Evolutionary conservation across 37 sponge, comb jelly and placozoan genomes (phyloP), one percentile per base, ranked within the genome.

Genomic region (Crambe crambe): DNA sequence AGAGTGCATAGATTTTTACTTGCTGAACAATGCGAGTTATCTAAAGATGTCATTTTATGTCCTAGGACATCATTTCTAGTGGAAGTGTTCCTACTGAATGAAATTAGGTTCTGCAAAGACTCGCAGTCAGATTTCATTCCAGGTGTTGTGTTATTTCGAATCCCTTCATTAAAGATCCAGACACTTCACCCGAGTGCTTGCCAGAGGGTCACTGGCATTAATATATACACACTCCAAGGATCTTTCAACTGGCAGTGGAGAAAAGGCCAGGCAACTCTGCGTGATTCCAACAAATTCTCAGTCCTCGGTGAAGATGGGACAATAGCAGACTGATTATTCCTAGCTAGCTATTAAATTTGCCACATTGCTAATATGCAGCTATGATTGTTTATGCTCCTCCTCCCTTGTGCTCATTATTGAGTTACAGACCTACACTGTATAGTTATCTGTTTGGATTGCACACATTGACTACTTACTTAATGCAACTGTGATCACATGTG

Each of bases 181-280:
- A 43, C 70, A 2, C 56, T 44, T 75, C 23, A 59, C 25, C 68
- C 56, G 22, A 72, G 66, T 42, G 65, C 31, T 70, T 30, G 60
- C 42, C 20, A 82, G 44, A 36, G 69, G 20, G 42, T 41, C 64
- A 25, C 30, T 71, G 32, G 36, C 25, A 26, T 34, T 79, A 31
- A 68, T 37, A 18, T 86, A 80, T 43, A 78, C 86, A 36, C 62
- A 20, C 37, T 12, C 1, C 39, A 35, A 68, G 79, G 79, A 22
- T 41, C 68, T 0, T 78, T 72, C 34, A 29, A 65, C 39, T 86
- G 86, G 86, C 6, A 20, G 38, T 86, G 86, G 86, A 56, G 43
- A 25, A 27, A 60, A 26, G 42, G 27, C 51, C 6, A 6, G 6
- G 51, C 12, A 15, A 47, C 12, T 12, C 6, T 47, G 10, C 51